phyloP scores from a whole-genome alignment of 2,888 invertebrate genomes.

The Eupithecia dodoneata region DNA sequence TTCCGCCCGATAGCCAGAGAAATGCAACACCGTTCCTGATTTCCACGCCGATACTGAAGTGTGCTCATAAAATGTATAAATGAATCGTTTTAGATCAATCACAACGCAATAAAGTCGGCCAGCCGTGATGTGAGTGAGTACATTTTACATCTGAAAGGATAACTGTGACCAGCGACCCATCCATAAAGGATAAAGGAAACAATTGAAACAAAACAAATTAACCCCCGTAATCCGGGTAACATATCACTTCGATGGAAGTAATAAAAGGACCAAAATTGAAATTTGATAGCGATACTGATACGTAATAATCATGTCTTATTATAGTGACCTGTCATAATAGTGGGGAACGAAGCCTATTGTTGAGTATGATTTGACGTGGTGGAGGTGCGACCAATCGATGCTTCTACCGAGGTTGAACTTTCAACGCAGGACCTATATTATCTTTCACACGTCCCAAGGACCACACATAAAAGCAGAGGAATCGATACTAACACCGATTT shows the following conservation, averaged over 20 bases:
- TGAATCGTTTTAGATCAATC: conserved; percentile 62
- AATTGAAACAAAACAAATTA: conserved; percentile 33
- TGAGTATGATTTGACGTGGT: conserved; percentile 31
- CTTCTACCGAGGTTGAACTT: conserved; percentile 22
- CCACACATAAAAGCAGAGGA: conserved; percentile 66
- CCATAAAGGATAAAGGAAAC: conserved; percentile 33
- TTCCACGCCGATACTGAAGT: conserved; percentile 69
- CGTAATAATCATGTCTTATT: conserved; percentile 69
- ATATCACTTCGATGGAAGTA: conserved; percentile 43
- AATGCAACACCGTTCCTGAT: conserved; percentile 78
- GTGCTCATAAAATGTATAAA: conserved; percentile 65
- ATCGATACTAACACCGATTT: conserved; percentile 61
- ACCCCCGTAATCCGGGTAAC: conserved; percentile 41
- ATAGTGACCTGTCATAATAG: conserved; percentile 69
- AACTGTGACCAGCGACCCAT: conserved; percentile 34
- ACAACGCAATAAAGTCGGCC: conserved; percentile 50
- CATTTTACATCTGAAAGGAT: conserved; percentile 40
- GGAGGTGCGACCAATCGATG: conserved; percentile 15
- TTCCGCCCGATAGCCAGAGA: conserved; percentile 75
- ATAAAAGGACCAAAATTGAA: conserved; percentile 60
- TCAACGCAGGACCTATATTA: conserved; percentile 52
- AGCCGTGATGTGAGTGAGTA: conserved; percentile 39
- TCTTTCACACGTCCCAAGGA: conserved; percentile 63
- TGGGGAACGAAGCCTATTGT: conserved; percentile 54
- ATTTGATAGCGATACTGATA: conserved; percentile 59